Base-by-base conservation (phyloP, 1,140 invertebrate species). In the Eriocheir sinensis region DNA sequence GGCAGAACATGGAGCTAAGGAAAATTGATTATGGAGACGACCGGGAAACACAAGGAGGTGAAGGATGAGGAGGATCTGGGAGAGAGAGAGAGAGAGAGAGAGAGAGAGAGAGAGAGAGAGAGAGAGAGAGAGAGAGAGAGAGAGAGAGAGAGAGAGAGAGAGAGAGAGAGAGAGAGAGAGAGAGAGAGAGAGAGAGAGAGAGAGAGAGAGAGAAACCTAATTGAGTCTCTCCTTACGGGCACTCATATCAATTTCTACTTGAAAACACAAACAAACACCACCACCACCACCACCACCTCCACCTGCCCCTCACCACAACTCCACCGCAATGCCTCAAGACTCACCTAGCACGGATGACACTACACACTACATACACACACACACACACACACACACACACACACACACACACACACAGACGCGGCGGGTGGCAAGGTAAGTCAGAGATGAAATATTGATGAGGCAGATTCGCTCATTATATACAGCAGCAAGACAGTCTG, bases 141-240 rank as follows among this genome's bases (percentile, higher is more conserved):
- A 91, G 89, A 91, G 53, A 91, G 30, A 79, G 89, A 91, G 89
- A 91, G 53, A 80, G 53, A 72, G 48, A 91, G 44, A 91, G 44
- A 72, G 48, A 91, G 44, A 34, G 44, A 91, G 89, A 44, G 41
- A 32, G 48, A 44, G 48, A 60, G 40, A 91, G 89, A 72, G 44
- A 53, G 41, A 72, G 48, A 53, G 1, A 72, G 4, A 53, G 44
- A 60, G n/a, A 17, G 53, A 91, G 48, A 60, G n/a, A 36, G n/a
- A 91, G 1, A 60, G 44, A 91, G 53, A 48, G 89, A 91, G 89
- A 60, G 48, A 2, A 48, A 8, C 8, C 30, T 30, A 21, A 34
- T 72, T n/a, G 27, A 72, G 60, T 72, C 60, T 72, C 60, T 72
- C 60, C 21, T 72, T 72, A 72, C 60, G 27, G 60, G 21, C 60